Base-by-base conservation (phyloP, 2,888 invertebrate genomes). In the Orthonevra nobilis region DNA sequence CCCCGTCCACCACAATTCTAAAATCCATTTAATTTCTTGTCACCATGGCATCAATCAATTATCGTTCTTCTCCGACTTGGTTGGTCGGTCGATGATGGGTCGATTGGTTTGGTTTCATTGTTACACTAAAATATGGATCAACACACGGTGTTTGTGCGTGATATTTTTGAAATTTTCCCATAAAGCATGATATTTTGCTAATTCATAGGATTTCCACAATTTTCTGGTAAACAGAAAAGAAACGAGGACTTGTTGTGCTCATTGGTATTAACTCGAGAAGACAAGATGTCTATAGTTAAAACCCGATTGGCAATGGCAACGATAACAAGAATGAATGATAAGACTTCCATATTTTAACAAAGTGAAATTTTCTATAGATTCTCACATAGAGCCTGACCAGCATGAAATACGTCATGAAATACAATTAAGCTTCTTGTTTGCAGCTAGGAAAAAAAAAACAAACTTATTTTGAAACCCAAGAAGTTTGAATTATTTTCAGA, bases 181-280 rank as follows among this genome's bases (percentile, higher is more conserved):
- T 81, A 82, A 83, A 84, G 85, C 87, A 87, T 87, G 87, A 84
- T 85, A 83, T 86, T 86, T 86, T 83, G 84, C 85, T 87, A 87
- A 87, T 87, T 86, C 86, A 68, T 81, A 82, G 85, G 87, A 86
- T 87, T 77, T 77, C 60, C 77, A 46, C 19, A 54, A n/a, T 44
- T 42, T 68, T 54, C 14, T 52, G 23, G 3, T 28, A 10, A 7
- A 38, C 26, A 63, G 44, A 38, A 42, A 50, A 54, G 12, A 36
- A 30, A 48, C 32, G 46, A 72, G 50, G 42, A 30, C 40, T 63
- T 72, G 36, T 46, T 40, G 26, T 23, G 52, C 38, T 40, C 60
- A 56, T 63, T 56, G 46, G 48, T 14, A 69, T 69, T 63, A 63
- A 34, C 56, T 23, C 9, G 32, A 23, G 50, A 26, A 12, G 14